phyloP scores from a whole-genome alignment of 1,140 invertebrate genomes.

The Elymnias hypermnestra region DNA sequence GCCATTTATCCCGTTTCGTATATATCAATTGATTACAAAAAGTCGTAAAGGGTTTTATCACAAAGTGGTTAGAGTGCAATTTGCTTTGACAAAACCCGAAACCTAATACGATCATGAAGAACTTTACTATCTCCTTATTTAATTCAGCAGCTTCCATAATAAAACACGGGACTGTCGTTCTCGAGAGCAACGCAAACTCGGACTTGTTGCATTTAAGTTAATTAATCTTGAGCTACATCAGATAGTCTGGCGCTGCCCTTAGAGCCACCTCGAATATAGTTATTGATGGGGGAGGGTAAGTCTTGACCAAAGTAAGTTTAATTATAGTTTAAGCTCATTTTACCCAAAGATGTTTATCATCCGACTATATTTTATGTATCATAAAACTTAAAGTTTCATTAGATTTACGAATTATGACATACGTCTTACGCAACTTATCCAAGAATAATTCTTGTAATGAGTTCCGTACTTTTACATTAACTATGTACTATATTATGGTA shows the following conservation, averaged over 20 bases:
- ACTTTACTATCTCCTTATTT: slow-evolving; percentile 45
- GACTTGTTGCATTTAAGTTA: slow-evolving; percentile 73
- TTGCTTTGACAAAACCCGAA: slow-evolving; percentile 11
- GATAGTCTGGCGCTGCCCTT: slow-evolving; percentile 43
- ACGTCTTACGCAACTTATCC: too few relatives aligned
- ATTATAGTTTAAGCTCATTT: slow-evolving; percentile 6
- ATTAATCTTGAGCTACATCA: slow-evolving; percentile 65
- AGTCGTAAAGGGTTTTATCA: slow-evolving; percentile 12
- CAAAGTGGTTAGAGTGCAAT: slow-evolving; percentile 15
- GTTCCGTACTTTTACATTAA: too few relatives aligned
- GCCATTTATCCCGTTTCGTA: slow-evolving; percentile 15
- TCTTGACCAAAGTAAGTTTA: slow-evolving; percentile 27
- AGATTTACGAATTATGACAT: too few relatives aligned
- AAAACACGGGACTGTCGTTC: slow-evolving; percentile 60
- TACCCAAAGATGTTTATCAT: neutral
- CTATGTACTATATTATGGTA: too few relatives aligned
- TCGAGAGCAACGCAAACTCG: slow-evolving; percentile 62
- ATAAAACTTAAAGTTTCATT: neutral
- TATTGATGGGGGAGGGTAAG: slow-evolving; percentile 30
- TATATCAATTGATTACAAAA: slow-evolving; percentile 20
- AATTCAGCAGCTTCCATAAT: slow-evolving; percentile 61
- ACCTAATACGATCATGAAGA: slow-evolving; percentile 30
- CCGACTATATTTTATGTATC: neutral
- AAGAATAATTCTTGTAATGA: too few relatives aligned
- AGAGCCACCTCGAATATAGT: slow-evolving; percentile 38